Evolutionary conservation across 2,113 vertebrate species (phyloP), one percentile per base, ranked within the genome.

Genomic region (Mastomys coucha): DNA sequence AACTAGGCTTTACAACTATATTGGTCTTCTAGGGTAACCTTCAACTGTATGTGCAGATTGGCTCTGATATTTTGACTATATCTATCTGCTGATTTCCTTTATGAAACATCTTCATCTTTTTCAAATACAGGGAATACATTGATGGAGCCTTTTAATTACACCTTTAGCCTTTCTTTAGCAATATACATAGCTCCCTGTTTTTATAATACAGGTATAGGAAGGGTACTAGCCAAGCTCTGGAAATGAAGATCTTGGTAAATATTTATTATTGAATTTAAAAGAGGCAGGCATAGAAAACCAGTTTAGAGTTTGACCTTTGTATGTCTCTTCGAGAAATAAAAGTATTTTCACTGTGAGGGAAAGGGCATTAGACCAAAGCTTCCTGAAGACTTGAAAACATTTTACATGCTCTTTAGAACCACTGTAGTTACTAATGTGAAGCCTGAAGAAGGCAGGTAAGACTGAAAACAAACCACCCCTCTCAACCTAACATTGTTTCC

Each of bases 271-370:
- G 73, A 96, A 81, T 85, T 67, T 39, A 45, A 63, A 88, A 94
- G 49, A 89, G n/a, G 39, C 86, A 92, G 42, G 58, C 9, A 53
- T 53, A 78, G 72, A 89, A 95, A 82, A 88, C 28, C 49, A 90
- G 36, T 85, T 96, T 67, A 94, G 72, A 95, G 92, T 39, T 92
- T 96, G 88, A 60, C 53, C 9, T 95, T 91, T 51, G 11, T 93
- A 75, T 95, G 69, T 86, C n/a, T 95, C 81, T 89, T 96, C 56
- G 82, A 33, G 36, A 96, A 91, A 81, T 95, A 89, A 91, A 97
- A 87, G 82, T 84, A 78, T 85, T 96, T 69, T 95, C 82, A 95
- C 78, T 87, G 16, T 88, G 60, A 95, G 84, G 93, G 60, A 95
- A 67, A 90, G 45, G 60, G 58, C 81, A 81, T 94, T 94, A 58